Evolutionary conservation across 1,140 invertebrate genomes (phyloP).

Genomic region (Psix sp.): DNA sequence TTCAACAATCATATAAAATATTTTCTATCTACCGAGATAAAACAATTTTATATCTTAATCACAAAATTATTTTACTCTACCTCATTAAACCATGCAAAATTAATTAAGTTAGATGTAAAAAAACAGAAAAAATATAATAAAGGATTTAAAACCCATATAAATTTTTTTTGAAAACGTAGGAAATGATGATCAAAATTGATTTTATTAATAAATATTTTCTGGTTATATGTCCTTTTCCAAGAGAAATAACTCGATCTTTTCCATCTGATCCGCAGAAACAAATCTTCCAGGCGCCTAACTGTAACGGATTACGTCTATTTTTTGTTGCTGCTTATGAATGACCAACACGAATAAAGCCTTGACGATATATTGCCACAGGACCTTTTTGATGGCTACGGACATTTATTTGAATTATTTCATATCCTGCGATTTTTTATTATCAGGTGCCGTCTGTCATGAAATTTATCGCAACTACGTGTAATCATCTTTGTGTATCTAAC

Average conservation of each 20-base stretch:
- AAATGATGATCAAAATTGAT: no score
- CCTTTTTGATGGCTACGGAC: constrained; percentile 56
- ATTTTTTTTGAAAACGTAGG: no score
- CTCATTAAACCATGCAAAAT: no score
- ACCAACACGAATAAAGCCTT: constrained; percentile 71
- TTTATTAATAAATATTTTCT: no score
- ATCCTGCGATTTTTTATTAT: constrained; percentile 74
- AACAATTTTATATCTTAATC: no score
- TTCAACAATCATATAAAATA: no score
- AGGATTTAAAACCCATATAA: no score
- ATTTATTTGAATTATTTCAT: constrained; percentile 76
- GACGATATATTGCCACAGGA: constrained; percentile 67
- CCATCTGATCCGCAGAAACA: constrained; percentile 50
- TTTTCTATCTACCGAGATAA: no score
- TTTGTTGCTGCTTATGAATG: constrained; percentile 71
- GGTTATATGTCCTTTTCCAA: no score
- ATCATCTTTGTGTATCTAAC: not conserved
- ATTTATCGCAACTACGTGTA: constrained; percentile 4
- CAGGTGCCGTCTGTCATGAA: constrained; percentile 27
- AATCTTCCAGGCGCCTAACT: constrained; percentile 70
- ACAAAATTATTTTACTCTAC: no score
- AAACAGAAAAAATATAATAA: no score
- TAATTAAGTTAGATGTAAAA: no score
- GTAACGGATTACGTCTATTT: constrained; percentile 72
- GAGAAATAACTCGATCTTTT: not conserved